phyloP scores from a whole-genome alignment of 1,140 invertebrate species.

The Colletes gigas region DNA sequence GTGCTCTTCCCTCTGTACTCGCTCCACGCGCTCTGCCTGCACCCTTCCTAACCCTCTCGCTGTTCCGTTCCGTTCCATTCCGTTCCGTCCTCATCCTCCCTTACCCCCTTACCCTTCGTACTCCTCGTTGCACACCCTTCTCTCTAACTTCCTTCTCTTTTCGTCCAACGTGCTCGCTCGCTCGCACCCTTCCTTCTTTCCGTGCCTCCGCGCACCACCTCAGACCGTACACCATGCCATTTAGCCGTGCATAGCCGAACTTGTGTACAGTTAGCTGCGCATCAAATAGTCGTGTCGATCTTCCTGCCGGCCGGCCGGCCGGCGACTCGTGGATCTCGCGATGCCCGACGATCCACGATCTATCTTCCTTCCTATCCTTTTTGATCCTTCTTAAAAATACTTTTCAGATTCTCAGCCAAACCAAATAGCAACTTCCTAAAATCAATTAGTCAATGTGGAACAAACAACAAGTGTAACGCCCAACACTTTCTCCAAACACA shows the following conservation, averaged over 20 bases:
- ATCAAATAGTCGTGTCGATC: constrained; percentile 69
- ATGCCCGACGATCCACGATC: not conserved
- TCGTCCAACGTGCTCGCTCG: not conserved
- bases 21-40: constrained; percentile 22
- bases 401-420: too few relatives aligned
- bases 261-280: constrained; percentile 77
- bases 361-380: not conserved
- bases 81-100: constrained; percentile 38
- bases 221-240: constrained; percentile 62
- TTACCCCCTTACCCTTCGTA: constrained; percentile 7
- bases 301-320: constrained; percentile 46
- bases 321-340: not conserved
- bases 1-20: constrained; percentile 29
- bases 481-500: too few relatives aligned
- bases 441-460: too few relatives aligned
- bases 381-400: too few relatives aligned
- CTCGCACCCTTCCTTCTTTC: not conserved
- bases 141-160: constrained; percentile 16
- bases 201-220: constrained; percentile 9
- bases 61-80: constrained; percentile 20
- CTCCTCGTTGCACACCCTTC: constrained; percentile 36
- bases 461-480: too few relatives aligned
- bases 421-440: too few relatives aligned
- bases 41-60: constrained; percentile 51
- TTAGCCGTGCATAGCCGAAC: constrained; percentile 78